A percentile compares a stretch with the other conserved stretches of the same genome.
Evolutionary conservation across 2,888 invertebrate species (phyloP).

Genomic region (Erebia aethiops): DNA sequence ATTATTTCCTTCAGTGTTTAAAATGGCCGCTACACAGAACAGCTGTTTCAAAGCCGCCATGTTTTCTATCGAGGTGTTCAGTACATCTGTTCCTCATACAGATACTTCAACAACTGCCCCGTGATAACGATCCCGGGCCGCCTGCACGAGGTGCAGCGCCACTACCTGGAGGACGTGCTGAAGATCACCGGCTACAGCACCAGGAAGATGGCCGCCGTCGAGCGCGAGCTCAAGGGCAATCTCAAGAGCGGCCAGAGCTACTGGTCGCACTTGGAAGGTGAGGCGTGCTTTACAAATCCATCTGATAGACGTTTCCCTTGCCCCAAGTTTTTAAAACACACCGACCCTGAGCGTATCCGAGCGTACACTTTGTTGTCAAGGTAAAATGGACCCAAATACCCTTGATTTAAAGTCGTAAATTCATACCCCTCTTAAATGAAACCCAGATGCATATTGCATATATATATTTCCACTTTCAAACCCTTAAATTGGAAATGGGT

Average conservation of each 20-base stretch:
- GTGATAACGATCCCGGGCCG: constrained; percentile 90
- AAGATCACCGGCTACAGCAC: constrained; percentile 82
- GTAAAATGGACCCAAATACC: no score
- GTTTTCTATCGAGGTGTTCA: neutral
- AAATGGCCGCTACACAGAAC: neutral
- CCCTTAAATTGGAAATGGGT: no score
- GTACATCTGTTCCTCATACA: constrained; percentile 39
- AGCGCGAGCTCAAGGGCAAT: constrained; percentile 62
- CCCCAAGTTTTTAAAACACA: no score
- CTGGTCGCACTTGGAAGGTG: constrained; percentile 73
- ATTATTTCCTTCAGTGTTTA: no score
- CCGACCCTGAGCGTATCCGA: no score
- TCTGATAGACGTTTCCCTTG: no score
- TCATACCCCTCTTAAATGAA: no score
- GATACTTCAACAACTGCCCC: constrained; percentile 92
- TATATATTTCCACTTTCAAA: no score
- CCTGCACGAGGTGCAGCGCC: constrained; percentile 88
- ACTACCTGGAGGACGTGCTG: constrained; percentile 91
- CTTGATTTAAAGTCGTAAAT: no score
- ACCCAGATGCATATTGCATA: no score
- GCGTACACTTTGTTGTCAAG: no score
- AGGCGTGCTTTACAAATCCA: neutral
- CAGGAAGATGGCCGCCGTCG: constrained; percentile 71
- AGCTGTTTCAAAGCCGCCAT: neutral
- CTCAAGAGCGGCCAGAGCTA: constrained; percentile 64